phyloP scores from a whole-genome alignment of 35 echinoderm and acorn worm species.

The Stichopus chloronotus region DNA sequence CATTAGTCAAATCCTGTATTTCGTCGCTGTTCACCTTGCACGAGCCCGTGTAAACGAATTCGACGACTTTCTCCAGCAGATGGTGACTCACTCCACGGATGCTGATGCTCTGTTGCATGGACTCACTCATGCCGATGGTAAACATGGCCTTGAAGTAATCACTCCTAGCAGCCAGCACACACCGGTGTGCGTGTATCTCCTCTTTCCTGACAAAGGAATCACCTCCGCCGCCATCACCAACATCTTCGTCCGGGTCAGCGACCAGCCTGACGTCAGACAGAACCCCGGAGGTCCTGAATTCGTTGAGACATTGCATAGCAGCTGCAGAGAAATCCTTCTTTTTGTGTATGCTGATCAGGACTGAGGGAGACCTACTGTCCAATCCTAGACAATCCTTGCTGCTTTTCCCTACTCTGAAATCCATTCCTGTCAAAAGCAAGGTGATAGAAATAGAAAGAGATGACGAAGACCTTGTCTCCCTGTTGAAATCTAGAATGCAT shows the following conservation, averaged over 20 bases:
- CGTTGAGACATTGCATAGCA: conserved; percentile 53
- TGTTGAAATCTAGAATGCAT: too few species aligned
- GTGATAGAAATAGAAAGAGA: too few species aligned
- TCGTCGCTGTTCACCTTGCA: conserved; percentile 51
- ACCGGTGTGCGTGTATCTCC: conserved; percentile 53
- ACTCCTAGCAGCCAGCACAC: conserved; percentile 64
- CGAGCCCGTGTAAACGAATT: conserved; percentile 71
- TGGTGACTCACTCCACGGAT: conserved; percentile 50
- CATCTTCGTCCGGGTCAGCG: background rate
- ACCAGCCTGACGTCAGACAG: conserved; percentile 39
- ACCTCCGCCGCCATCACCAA: background rate
- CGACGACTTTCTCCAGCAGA: conserved; percentile 52
- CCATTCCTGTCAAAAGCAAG: conserved; percentile 14
- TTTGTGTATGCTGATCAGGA: background rate
- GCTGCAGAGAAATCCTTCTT: background rate
- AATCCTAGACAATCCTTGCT: background rate
- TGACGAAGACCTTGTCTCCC: too few species aligned
- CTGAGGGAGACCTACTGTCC: background rate
- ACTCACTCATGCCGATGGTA: conserved; percentile 67
- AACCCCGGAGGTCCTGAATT: conserved; percentile 8
- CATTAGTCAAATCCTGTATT: conserved; percentile 57
- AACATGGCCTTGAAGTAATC: conserved; percentile 86
- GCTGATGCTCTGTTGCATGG: conserved; percentile 36
- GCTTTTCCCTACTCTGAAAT: background rate
- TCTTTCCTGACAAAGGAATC: background rate